Conservation (phyloP, 2,888 invertebrate genomes). For the Biston stratarius region DNA sequence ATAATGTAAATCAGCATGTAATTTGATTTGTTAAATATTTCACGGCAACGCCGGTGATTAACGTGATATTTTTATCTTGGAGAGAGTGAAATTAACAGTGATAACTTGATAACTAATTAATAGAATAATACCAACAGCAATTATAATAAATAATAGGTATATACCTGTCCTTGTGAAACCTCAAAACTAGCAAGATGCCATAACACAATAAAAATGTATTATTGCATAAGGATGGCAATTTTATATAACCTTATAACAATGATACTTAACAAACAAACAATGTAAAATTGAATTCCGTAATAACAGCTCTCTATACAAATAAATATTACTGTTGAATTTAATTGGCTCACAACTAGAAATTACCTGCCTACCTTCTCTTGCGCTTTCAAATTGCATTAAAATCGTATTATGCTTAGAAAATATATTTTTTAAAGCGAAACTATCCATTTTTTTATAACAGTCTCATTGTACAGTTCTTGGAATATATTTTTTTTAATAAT, state of each 20-base stretch:
- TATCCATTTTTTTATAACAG: too few species aligned
- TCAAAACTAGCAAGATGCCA: not conserved
- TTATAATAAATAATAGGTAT: not conserved
- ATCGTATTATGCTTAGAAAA: too few species aligned
- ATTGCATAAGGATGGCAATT: constrained; percentile 1
- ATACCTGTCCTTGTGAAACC: constrained; percentile 1
- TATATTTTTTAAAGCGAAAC: too few species aligned
- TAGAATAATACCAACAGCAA: constrained; percentile 5
- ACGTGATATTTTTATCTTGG: not conserved
- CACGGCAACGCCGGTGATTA: constrained; percentile 18
- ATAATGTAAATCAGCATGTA: constrained; percentile 23
- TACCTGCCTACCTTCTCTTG: too few species aligned
- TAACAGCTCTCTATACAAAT: not conserved
- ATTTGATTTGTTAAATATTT: constrained; percentile 29
- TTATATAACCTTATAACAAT: not conserved
- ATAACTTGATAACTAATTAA: constrained; percentile 17
- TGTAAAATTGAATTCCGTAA: not conserved
- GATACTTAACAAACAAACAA: constrained; percentile 4
- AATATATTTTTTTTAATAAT: too few species aligned
- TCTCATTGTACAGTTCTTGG: too few species aligned
- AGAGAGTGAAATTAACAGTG: constrained; percentile 16
- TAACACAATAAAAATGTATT: not conserved
- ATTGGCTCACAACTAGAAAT: not conserved
- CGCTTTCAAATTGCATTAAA: too few species aligned
- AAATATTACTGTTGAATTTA: not conserved